Evolutionary conservation across 2,888 invertebrate species (phyloP), one percentile per base, ranked within the genome.

Genomic region (Agonum fuliginosum): DNA sequence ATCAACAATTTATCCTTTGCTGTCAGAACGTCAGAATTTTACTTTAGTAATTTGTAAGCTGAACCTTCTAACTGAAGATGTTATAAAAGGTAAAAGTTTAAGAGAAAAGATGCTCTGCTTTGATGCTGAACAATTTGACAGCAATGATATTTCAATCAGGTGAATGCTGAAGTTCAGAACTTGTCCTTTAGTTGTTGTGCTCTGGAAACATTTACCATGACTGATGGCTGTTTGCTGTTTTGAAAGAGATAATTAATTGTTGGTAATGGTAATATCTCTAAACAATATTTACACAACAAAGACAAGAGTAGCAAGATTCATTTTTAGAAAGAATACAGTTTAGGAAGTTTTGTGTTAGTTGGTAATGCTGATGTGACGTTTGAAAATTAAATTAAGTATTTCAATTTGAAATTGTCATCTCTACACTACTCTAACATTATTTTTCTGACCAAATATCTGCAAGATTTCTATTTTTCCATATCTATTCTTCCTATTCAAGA

Each of bases 61-160:
- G 12, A 37, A 37, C 12, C 46, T 17, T 54, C 22, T 54, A 54
- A 51, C 3, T 24, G 51, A 22, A 54, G 54, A 54, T 20, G 54
- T 54, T 20, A 24, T 54, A 54, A 54, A 54, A 54, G 54, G 37
- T 37, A 37, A 37, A 10, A 10, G 37, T 12, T n/a, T 37, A n/a
- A n/a, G n/a, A n/a, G 37, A n/a, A 3, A n/a, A 37, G 37, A 37
- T 37, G 48, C n/a, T 48, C 48, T 20, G 48, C 37, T 54, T 54
- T 54, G 54, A 54, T 37, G 37, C 8, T 37, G 41, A 41, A 67
- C 41, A 67, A 67, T 67, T 67, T 67, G 67, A 67, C 67, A 67
- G 67, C 67, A 41, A 20, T 41, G 67, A 67, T 67, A 67, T 67
- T 67, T 67, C 67, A 67, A 30, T 67, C 54, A 54, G 54, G 54